Percentiles rank a stretch among this genome's conserved stretches.
phyloP scores from a whole-genome alignment of 2,888 invertebrate species.

The Tiliacea aurago region DNA sequence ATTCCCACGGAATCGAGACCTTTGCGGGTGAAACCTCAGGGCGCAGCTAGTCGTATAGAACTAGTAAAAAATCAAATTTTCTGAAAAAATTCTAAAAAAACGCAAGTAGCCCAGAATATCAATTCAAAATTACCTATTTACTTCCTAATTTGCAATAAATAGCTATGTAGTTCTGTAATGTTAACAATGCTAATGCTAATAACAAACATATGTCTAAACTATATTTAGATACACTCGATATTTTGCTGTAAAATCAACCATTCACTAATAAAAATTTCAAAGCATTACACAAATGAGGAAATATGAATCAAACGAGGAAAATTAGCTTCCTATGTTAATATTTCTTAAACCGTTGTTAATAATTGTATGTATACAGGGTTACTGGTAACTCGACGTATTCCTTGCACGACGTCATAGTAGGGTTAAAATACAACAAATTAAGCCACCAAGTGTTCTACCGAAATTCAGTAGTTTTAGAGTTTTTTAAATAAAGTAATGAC shows the following conservation, averaged over 20 bases:
- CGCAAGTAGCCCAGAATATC: neutral
- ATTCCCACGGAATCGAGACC: too few species aligned
- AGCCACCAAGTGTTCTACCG: too few species aligned
- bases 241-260: neutral
- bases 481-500: too few species aligned
- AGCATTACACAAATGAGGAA: neutral
- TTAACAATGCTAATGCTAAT: slow-evolving; percentile 23
- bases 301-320: slow-evolving; percentile 20
- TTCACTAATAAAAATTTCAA: neutral
- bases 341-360: slow-evolving; percentile 3
- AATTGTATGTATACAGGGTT: too few species aligned
- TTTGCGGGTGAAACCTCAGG: too few species aligned
- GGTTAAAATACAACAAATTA: too few species aligned
- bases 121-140: slow-evolving; percentile 34
- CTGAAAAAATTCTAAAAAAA: slow-evolving; percentile 20
- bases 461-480: too few species aligned
- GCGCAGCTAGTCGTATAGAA: too few species aligned
- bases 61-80: slow-evolving; percentile 16
- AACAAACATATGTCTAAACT: slow-evolving; percentile 15
- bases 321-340: neutral
- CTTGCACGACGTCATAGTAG: too few species aligned
- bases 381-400: too few species aligned
- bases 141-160: slow-evolving; percentile 31
- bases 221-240: neutral
- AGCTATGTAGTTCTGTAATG: slow-evolving; percentile 13